A percentile compares a stretch with the other conserved stretches of the same genome.
Conservation (phyloP, 2,888 invertebrate genomes). For the Pyrocoelia pectoralis region DNA sequence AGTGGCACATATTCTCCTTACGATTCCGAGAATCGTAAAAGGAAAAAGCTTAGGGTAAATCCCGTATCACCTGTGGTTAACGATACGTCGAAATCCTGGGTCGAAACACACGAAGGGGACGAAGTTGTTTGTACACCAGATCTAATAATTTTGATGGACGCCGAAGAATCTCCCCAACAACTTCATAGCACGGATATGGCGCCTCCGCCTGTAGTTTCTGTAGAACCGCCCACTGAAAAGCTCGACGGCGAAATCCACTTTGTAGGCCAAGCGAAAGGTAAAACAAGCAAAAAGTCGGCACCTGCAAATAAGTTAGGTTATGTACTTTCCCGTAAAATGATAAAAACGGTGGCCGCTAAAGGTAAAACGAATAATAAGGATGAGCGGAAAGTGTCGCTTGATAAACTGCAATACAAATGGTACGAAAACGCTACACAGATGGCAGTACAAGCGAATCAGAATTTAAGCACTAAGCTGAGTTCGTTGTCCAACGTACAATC, state of each 20-base stretch:
- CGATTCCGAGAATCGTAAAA: neutral
- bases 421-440: conserved; percentile 67
- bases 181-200: neutral
- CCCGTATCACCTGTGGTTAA: neutral
- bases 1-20: neutral
- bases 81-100: neutral
- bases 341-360: neutral
- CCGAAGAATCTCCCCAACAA: conserved; percentile 22
- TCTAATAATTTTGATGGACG: conserved; percentile 48
- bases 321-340: too few species aligned
- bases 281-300: neutral
- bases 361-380: conserved; percentile 3
- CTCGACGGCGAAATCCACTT: conserved; percentile 4
- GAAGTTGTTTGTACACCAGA: conserved; percentile 72
- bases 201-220: too few species aligned
- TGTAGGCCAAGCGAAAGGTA: conserved; percentile 2
- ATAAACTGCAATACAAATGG: conserved; percentile 61
- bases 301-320: neutral
- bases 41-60: neutral
- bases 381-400: conserved; percentile 15
- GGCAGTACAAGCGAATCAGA: conserved; percentile 66
- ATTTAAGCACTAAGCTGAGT: conserved; percentile 63
- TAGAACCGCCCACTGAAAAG: too few species aligned
- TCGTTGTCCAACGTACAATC: conserved; percentile 64
- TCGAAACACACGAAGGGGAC: conserved; percentile 53